Percentiles rank a stretch among this genome's conserved stretches.
phyloP scores from a whole-genome alignment of 1,140 invertebrate genomes.

The Steinernema feltiae region DNA sequence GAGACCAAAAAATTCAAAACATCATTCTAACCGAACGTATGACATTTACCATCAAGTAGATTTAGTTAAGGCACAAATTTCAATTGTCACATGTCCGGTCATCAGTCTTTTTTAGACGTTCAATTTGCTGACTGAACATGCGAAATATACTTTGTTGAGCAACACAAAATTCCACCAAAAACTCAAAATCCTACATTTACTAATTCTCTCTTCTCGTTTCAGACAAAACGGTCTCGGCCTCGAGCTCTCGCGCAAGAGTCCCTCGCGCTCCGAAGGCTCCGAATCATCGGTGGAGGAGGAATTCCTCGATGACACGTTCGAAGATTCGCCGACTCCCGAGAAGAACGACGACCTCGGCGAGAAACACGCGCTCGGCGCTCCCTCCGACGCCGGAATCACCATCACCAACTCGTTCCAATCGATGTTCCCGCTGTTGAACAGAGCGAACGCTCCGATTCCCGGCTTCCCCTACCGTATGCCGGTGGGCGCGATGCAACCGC shows the following conservation, averaged over 20 bases:
- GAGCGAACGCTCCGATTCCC: conserved; percentile 2
- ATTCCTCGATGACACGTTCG: not conserved
- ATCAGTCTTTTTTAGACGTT: too few relatives aligned
- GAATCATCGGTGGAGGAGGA: not conserved
- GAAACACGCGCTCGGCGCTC: not conserved
- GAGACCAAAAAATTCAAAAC: too few relatives aligned
- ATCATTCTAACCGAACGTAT: too few relatives aligned
- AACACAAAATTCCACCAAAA: not conserved
- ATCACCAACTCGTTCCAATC: not conserved
- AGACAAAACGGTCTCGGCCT: not conserved
- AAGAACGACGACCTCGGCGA: not conserved
- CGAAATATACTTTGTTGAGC: too few relatives aligned
- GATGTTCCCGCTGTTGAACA: not conserved
- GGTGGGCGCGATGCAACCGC: not conserved
- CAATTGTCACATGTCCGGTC: too few relatives aligned
- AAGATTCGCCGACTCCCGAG: not conserved
- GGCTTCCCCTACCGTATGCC: conserved; percentile 16
- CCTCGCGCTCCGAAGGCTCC: conserved; percentile 3
- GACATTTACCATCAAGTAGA: too few relatives aligned
- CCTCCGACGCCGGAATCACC: not conserved
- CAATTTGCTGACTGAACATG: too few relatives aligned
- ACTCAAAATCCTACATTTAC: not conserved
- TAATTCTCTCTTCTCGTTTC: not conserved
- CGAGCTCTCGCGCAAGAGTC: not conserved
- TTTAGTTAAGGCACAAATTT: too few relatives aligned